Evolutionary conservation across 1,140 invertebrate genomes (phyloP), one percentile per base, ranked within the genome.

Genomic region (Drosophila guanche): DNA sequence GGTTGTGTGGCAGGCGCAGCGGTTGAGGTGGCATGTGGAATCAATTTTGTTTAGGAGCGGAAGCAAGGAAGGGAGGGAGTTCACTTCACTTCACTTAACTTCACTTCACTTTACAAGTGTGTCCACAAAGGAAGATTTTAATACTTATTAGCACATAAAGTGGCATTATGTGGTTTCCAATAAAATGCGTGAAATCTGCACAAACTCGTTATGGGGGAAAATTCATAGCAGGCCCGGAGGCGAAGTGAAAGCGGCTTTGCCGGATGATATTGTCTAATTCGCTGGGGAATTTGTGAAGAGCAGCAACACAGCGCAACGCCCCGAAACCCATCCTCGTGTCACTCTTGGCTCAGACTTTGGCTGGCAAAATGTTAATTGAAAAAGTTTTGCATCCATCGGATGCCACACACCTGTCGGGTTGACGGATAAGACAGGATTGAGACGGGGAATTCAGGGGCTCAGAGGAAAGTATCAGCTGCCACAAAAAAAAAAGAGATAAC

Each of bases 321-420:
- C 0, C 16, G 1, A 20, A 20, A 43, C 61, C 65, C 54, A 67
- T 68, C 65, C 55, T 23, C 56, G 43, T 53, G 33, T 37, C 50
- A 55, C 50, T 68, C 65, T 68, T 25, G 63, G 62, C 63, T 43
- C 67, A 71, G 67, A 71, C 69, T 50, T 50, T 42, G 41, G 48
- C 65, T 77, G 77, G 83, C 70, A 88, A 83, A 37, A 79, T 88
- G 83, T 88, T 88, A 88, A 88, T 88, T 88, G 83, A 88, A 88
- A 88, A 88, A 88, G 75, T 88, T 88, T 88, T 66, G 54, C 70
- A 76, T 83, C 75, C 59, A 66, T 37, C 33, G 33, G 33, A 12
- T 37, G 33, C 57, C 45, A 59, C 79, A 77, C 69, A 16, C 12
- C 50, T 50, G 33, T 63, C 48, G 60, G 68, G 48, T 37, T 78